Evolutionary conservation across 2,888 invertebrate genomes (phyloP), one percentile per base, ranked within the genome.

Genomic region (Papilio elwesi): DNA sequence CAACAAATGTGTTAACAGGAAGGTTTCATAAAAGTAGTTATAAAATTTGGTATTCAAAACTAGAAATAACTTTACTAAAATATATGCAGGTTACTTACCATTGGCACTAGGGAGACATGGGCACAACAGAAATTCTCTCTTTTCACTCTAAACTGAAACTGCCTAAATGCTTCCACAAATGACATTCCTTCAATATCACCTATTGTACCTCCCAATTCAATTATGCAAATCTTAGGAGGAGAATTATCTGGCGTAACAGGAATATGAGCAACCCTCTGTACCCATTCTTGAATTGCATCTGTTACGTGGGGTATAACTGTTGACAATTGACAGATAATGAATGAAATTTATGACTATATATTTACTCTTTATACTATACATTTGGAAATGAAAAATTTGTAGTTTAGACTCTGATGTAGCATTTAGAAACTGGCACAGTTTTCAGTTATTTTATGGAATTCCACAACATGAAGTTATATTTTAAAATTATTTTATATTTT

Each of bases 161-260:
- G 99, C 38, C 99, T 94, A 87, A 99, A 99, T 6, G 99, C 99
- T 91, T 99, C 99, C 1, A 99, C 98, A 90, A 99, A 99, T 0
- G 99, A 98, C 99, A 99, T 99, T 76, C 99, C 98, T 91, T 99
- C 99, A 79, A 99, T 99, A 85, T 99, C 99, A 70, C 99, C 99
- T 78, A 99, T 98, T 0, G 99, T 99, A 10, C 99, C 99, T 63
- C 99, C 99, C 57, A 99, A 94, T 94, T 99, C 98, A 68, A 98
- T 95, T 76, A 98, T 97, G 85, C 98, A 98, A 0, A 98, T 97
- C 94, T 96, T 93, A 4, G 96, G 96, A 59, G 94, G 94, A 57
- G 95, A 95, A 63, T 95, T 94, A 71, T 92, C 91, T 64, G 96
- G 95, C 81, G 96, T 96, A 0, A 99, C 99, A 0, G 99, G 97